A percentile compares a stretch with the other conserved stretches of the same genome.
Conservation (phyloP, 2,888 invertebrate genomes). For the Drosophila fulvimacula region DNA sequence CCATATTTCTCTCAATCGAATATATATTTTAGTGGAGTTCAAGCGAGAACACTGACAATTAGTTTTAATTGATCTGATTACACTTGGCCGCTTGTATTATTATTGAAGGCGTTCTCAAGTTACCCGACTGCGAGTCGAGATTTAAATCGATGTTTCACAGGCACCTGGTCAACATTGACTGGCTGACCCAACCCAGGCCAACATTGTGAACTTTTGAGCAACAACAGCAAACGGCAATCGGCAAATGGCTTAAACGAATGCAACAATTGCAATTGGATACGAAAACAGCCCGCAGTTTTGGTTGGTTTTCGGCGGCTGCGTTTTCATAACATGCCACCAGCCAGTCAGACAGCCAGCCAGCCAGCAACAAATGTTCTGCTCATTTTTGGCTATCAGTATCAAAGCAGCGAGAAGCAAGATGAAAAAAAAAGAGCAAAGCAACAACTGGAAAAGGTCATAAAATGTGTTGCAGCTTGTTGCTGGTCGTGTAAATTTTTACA, state of each 20-base stretch:
- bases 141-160: conserved; percentile 66
- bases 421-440: conserved; percentile 40
- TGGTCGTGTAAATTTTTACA: conserved; percentile 78
- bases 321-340: conserved; percentile 72
- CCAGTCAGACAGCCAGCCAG: no score
- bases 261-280: conserved; percentile 55
- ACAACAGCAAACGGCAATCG: conserved; percentile 15
- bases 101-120: conserved; percentile 40
- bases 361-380: conserved; percentile 57
- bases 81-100: conserved; percentile 33
- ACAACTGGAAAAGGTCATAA: conserved; percentile 76
- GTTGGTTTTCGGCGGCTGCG: conserved; percentile 45
- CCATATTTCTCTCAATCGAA: background rate
- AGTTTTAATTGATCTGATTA: conserved; percentile 75
- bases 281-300: conserved; percentile 62
- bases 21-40: background rate
- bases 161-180: conserved; percentile 71
- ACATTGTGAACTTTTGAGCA: conserved; percentile 60
- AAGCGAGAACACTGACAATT: conserved; percentile 51
- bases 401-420: background rate
- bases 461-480: conserved; percentile 72
- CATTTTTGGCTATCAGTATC: conserved; percentile 75
- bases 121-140: conserved; percentile 54
- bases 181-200: conserved; percentile 71
- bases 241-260: conserved; percentile 39